A percentile compares a stretch with the other conserved stretches of the same genome.
Evolutionary conservation across 2,888 invertebrate genomes (phyloP).

Genomic region (Ceratothoa steindachneri): DNA sequence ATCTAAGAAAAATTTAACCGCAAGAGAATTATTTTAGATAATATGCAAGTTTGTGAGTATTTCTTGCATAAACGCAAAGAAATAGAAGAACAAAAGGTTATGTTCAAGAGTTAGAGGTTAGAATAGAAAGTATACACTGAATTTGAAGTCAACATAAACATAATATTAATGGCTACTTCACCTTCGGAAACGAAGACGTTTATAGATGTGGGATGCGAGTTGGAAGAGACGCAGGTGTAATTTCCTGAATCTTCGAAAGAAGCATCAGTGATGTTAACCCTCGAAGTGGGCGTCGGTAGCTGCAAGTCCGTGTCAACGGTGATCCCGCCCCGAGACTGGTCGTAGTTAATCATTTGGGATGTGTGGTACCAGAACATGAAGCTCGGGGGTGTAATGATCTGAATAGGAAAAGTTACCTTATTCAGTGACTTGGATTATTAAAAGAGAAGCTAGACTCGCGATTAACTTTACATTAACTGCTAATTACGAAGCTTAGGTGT

Average conservation of each 20-base stretch:
- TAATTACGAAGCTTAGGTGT: too few relatives aligned
- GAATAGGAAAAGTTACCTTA: slow-evolving; percentile 51
- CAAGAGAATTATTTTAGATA: too few relatives aligned
- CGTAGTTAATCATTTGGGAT: slow-evolving; percentile 90
- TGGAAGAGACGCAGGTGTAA: slow-evolving; percentile 58
- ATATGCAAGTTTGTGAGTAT: too few relatives aligned
- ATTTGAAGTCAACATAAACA: too few relatives aligned
- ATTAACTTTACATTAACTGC: neutral
- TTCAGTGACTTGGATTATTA: neutral
- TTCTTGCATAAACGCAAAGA: too few relatives aligned
- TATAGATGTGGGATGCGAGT: slow-evolving; percentile 83
- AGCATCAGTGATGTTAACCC: slow-evolving; percentile 37
- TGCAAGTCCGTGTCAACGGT: slow-evolving; percentile 55
- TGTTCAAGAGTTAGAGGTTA: too few relatives aligned
- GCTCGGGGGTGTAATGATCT: slow-evolving; percentile 87
- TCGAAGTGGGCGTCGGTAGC: slow-evolving; percentile 19
- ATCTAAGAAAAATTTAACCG: too few relatives aligned
- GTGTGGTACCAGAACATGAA: slow-evolving; percentile 96
- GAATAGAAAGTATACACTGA: too few relatives aligned
- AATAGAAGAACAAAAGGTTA: too few relatives aligned
- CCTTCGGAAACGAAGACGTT: slow-evolving; percentile 87
- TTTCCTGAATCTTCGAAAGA: slow-evolving; percentile 47
- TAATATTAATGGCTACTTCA: too few relatives aligned
- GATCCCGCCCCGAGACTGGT: slow-evolving; percentile 63
- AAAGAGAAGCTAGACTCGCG: neutral